These are phyloP conservation scores for Apis laboriosa DNA, from an alignment of 1,140 invertebrate species.

Conservation along the genomic window DNA sequence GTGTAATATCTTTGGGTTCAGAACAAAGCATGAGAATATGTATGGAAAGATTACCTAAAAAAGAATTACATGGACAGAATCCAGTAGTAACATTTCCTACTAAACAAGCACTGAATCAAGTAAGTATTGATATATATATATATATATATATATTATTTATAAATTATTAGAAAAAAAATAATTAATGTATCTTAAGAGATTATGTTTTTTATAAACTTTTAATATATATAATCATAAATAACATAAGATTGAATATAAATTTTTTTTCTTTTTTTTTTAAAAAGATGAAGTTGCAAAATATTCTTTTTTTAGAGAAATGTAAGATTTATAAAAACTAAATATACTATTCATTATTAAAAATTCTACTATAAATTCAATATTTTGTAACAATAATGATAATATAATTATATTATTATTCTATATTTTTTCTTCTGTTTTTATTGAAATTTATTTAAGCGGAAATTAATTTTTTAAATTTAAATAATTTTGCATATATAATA, in stretches of 20 bases:
- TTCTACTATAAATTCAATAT: not conserved
- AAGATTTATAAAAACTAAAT: not conserved
- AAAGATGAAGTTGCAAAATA: not conserved
- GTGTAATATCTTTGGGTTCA: constrained; percentile 94
- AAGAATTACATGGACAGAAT: constrained; percentile 96
- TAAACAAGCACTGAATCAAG: constrained; percentile 90
- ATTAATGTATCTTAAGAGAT: not conserved
- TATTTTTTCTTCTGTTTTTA: not conserved
- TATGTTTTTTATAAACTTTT: not conserved
- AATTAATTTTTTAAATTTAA: not conserved
- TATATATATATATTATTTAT: not conserved
- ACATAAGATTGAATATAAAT: not conserved
- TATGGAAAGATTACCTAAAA: constrained; percentile 96
- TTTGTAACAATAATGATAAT: not conserved
- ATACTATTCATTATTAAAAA: not conserved
- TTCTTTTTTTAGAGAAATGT: too few relatives aligned
- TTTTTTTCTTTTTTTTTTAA: not conserved
- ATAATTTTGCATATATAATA: not conserved
- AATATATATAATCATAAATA: not conserved
- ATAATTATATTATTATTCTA: not conserved
- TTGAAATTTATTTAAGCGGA: not conserved
- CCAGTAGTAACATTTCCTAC: constrained; percentile 97
- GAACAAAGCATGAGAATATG: constrained; percentile 94
- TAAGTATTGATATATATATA: constrained; percentile 55
- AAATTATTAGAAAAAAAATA: not conserved